Evolutionary conservation across 2,113 vertebrate species (phyloP).

Genomic region (Menidia beryllina): DNA sequence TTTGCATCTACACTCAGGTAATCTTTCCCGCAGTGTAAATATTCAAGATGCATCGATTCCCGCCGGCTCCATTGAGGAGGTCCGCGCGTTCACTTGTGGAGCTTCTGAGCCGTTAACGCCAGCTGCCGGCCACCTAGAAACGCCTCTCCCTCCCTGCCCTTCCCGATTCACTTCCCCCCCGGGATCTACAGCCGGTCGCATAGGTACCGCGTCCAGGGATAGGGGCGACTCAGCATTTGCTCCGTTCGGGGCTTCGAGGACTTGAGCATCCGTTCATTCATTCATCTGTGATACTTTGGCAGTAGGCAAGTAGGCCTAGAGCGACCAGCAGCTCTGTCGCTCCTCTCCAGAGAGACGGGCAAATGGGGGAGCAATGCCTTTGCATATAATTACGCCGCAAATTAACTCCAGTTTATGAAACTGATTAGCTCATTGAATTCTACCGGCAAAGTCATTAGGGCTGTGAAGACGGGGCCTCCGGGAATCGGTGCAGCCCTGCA

Average conservation of each 20-base stretch:
- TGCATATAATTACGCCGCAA: slow-evolving; percentile 58
- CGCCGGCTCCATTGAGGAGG: not conserved
- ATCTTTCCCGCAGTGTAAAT: slow-evolving; percentile 43
- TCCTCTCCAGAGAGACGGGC: slow-evolving; percentile 24
- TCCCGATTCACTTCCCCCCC: not conserved
- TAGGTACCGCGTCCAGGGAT: too few relatives aligned
- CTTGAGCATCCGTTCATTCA: slow-evolving; percentile 10
- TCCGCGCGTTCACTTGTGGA: slow-evolving; percentile 40
- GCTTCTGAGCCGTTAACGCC: slow-evolving; percentile 12
- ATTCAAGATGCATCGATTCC: slow-evolving; percentile 48
- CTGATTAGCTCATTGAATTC: slow-evolving; percentile 52
- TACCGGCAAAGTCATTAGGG: slow-evolving; percentile 26
- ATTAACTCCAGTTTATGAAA: slow-evolving; percentile 60
- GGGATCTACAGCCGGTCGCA: too few relatives aligned
- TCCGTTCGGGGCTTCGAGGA: not conserved
- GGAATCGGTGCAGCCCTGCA: slow-evolving; percentile 1
- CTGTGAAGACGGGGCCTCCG: not conserved
- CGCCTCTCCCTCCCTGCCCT: not conserved
- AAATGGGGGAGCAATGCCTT: slow-evolving; percentile 8
- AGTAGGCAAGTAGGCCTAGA: not conserved
- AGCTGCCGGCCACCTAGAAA: too few relatives aligned
- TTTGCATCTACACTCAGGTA: slow-evolving; percentile 35
- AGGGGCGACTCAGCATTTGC: slow-evolving; percentile 13
- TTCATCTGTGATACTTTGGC: slow-evolving; percentile 17
- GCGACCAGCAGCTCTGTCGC: not conserved